Evolutionary conservation across 2,888 invertebrate genomes (phyloP).

Genomic region (Idaea straminata): DNA sequence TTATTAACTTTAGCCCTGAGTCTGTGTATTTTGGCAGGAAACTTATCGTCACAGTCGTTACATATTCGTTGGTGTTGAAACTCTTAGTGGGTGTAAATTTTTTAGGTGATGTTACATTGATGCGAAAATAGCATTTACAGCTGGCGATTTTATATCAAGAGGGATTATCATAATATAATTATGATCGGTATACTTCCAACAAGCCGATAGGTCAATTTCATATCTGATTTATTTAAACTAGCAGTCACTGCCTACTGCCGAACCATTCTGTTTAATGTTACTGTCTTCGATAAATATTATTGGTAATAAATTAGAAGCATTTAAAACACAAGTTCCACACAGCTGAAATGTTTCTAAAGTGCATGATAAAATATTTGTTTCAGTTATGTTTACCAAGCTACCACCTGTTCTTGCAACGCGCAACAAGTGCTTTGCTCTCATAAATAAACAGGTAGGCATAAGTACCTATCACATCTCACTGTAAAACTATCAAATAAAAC

Average conservation of each 20-base stretch:
- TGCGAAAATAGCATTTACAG: conserved; percentile 59
- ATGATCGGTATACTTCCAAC: background rate
- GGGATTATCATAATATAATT: conserved; percentile 23
- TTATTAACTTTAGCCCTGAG: conserved; percentile 18
- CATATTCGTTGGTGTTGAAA: conserved; percentile 36
- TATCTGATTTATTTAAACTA: background rate
- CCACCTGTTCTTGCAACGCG: conserved; percentile 19
- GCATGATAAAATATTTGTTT: conserved; percentile 6
- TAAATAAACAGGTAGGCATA: conserved; percentile 10
- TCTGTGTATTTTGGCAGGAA: conserved; percentile 32
- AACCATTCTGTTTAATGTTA: background rate
- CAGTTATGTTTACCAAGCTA: conserved; percentile 21
- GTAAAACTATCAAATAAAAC: conserved; percentile 1
- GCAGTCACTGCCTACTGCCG: background rate
- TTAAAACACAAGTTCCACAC: background rate
- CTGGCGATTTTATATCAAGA: conserved; percentile 54
- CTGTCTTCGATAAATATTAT: background rate
- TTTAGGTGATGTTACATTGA: conserved; percentile 56
- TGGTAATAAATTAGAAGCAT: background rate
- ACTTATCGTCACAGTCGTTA: conserved; percentile 25
- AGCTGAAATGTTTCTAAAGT: background rate
- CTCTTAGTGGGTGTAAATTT: conserved; percentile 55
- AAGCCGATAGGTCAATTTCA: background rate
- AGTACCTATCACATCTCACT: background rate
- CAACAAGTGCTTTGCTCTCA: conserved; percentile 11